These are phyloP conservation scores for Sitta europaea DNA, from an alignment of 2,113 vertebrate species.

Conservation along the genomic window DNA sequence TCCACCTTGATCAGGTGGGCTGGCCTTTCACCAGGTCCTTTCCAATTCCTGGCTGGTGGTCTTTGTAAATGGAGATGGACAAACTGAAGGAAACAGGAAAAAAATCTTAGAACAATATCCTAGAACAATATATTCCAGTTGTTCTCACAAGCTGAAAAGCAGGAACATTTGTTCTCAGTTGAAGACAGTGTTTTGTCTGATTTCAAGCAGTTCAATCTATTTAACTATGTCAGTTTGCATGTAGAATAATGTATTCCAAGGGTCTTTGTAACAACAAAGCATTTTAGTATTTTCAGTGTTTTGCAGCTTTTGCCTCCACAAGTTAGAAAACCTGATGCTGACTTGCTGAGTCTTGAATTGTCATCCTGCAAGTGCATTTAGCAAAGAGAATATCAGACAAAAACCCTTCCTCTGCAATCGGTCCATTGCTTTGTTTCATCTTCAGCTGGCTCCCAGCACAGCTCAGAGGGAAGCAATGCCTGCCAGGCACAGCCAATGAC, in stretches of 20 bases:
- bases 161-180: background rate
- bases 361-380: rapidly evolving
- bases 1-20: background rate
- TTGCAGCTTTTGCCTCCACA: background rate
- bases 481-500: background rate
- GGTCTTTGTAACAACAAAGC: background rate
- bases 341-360: background rate
- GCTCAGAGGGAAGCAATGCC: background rate
- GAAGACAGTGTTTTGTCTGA: background rate
- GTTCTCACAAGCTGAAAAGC: background rate
- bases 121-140: background rate
- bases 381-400: background rate
- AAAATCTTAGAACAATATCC: background rate
- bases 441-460: background rate
- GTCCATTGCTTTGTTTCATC: background rate
- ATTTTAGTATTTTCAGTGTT: background rate
- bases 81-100: background rate
- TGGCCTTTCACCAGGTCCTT: background rate
- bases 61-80: background rate
- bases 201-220: background rate
- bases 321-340: background rate
- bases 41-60: background rate
- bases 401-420: background rate
- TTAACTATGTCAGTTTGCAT: background rate
- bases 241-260: background rate